phyloP scores from a whole-genome alignment of 64 coral and sea anemone genomes.

The Cladopsammia gracilis region DNA sequence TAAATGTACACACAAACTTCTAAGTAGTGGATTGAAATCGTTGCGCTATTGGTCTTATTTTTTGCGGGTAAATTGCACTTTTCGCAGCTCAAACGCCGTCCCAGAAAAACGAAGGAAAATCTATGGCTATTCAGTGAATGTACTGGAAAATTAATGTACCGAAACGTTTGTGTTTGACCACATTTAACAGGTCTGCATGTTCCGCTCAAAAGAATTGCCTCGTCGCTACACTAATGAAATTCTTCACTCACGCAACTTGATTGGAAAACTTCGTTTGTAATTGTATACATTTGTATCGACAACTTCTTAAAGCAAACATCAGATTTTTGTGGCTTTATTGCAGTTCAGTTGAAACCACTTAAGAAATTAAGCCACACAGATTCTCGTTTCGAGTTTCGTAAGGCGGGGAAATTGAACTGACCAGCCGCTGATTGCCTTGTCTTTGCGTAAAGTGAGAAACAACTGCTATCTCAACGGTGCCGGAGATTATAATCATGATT shows the following conservation, averaged over 20 bases:
- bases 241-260: neutral
- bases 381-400: neutral
- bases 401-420: neutral
- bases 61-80: neutral
- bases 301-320: slow-evolving; percentile 3
- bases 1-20: neutral
- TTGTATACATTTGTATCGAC: slow-evolving; percentile 14
- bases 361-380: neutral
- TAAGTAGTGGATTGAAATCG: neutral
- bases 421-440: neutral
- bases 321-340: neutral
- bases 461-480: neutral
- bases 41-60: neutral
- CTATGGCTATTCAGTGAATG: neutral
- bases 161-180: slow-evolving; percentile 34
- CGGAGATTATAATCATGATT: neutral
- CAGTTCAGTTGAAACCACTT: neutral
- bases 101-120: neutral
- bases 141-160: slow-evolving; percentile 17
- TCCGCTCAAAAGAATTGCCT: neutral
- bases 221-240: neutral
- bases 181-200: slow-evolving; percentile 42
- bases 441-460: neutral
- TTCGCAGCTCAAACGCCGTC: neutral
- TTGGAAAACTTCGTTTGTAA: neutral